phyloP scores from a whole-genome alignment of 2,113 vertebrate species.

The Electrona antarctica region DNA sequence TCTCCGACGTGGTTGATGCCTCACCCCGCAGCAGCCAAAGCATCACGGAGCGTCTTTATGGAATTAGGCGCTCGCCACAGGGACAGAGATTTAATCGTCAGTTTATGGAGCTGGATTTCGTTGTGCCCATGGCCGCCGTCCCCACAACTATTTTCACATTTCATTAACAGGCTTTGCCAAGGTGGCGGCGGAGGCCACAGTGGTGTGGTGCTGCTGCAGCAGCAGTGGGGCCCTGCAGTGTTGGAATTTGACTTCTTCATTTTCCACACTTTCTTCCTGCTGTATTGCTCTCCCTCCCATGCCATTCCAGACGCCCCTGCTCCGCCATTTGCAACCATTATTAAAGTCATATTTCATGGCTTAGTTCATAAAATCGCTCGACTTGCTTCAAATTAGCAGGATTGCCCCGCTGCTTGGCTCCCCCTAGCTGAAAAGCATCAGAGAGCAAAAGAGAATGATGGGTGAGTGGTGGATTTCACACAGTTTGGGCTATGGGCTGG shows the following conservation, averaged over 20 bases:
- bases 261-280: constrained; percentile 45
- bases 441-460: constrained; percentile 2
- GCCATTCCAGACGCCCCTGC: constrained; percentile 38
- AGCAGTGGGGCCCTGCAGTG: constrained; percentile 30
- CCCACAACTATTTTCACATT: constrained; percentile 83
- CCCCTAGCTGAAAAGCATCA: constrained; percentile 6
- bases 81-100: constrained; percentile 72
- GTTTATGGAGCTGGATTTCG: constrained; percentile 75
- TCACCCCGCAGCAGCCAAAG: constrained; percentile 28
- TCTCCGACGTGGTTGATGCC: constrained; percentile 62
- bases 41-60: constrained; percentile 54
- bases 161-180: constrained; percentile 77
- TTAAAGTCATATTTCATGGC: constrained; percentile 79
- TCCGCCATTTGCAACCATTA: constrained; percentile 74
- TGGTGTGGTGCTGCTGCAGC: constrained; percentile 28
- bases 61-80: constrained; percentile 71
- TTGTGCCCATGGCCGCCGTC: constrained; percentile 67
- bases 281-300: constrained; percentile 15
- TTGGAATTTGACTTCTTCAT: constrained; percentile 54
- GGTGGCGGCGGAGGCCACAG: constrained; percentile 58
- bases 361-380: constrained; percentile 63
- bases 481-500: background rate
- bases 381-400: constrained; percentile 64
- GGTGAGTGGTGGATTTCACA: constrained; percentile 5
- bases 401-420: constrained; percentile 20